phyloP scores from a whole-genome alignment of 2,888 invertebrate species.

The Ptychoptera contaminata region DNA sequence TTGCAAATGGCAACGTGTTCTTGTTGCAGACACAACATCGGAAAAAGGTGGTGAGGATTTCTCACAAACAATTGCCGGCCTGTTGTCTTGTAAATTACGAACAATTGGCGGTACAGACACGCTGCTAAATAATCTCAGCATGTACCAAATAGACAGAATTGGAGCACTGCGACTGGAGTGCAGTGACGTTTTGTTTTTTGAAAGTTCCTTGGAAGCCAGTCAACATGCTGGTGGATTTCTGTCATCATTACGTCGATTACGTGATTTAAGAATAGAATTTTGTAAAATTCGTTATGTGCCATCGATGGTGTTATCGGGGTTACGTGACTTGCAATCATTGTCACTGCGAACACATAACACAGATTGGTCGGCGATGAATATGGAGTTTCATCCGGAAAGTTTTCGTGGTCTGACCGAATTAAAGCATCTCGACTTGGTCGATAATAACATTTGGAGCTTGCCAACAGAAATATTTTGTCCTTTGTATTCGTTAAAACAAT shows the following conservation, averaged over 20 bases:
- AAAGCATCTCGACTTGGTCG: conserved; percentile 50
- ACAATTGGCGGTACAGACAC: conserved; percentile 54
- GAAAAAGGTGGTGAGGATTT: conserved; percentile 18
- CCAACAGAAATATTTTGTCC: conserved; percentile 59
- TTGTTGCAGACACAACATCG: conserved; percentile 7
- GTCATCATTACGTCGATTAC: conserved; percentile 48
- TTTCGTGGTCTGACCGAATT: conserved; percentile 52
- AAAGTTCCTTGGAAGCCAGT: conserved; percentile 45
- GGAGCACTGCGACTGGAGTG: conserved; percentile 53
- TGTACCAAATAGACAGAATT: conserved; percentile 50
- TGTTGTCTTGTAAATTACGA: conserved; percentile 51
- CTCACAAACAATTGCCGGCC: conserved; percentile 38
- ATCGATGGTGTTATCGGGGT: conserved; percentile 47
- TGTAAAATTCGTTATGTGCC: conserved; percentile 65
- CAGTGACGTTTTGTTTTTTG: conserved; percentile 58
- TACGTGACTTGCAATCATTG: conserved; percentile 48
- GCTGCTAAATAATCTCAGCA: conserved; percentile 51
- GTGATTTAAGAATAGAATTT: conserved; percentile 62
- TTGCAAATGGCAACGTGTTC: conserved; percentile 54
- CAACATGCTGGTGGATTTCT: conserved; percentile 35
- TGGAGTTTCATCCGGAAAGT: conserved; percentile 57
- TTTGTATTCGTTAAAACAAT: conserved; percentile 45
- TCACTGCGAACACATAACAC: conserved; percentile 59
- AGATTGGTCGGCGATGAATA: conserved; percentile 64
- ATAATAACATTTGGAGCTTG: conserved; percentile 62